Evolutionary conservation across 2,888 invertebrate genomes (phyloP).

Genomic region (Cantharis rustica): DNA sequence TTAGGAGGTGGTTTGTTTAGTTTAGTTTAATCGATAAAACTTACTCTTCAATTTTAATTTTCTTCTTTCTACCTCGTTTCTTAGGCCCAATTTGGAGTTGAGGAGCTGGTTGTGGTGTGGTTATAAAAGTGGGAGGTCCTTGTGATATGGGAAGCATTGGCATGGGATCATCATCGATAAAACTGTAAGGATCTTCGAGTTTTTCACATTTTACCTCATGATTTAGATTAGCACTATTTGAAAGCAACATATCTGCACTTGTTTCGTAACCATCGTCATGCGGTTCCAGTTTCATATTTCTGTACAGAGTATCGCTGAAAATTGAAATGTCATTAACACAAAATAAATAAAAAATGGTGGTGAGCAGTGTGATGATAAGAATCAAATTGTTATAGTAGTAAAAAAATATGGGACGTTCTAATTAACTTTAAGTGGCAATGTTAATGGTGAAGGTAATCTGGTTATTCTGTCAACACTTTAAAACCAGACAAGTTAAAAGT

Average conservation of each 20-base stretch:
- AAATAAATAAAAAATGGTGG: neutral
- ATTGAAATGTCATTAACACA: neutral
- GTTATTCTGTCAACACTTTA: constrained; percentile 34
- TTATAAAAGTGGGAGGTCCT: constrained; percentile 53
- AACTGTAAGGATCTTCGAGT: constrained; percentile 80
- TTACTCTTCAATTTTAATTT: constrained; percentile 68
- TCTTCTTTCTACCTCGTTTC: constrained; percentile 87
- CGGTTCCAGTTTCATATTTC: constrained; percentile 65
- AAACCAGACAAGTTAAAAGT: constrained; percentile 28
- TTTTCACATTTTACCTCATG: constrained; percentile 56
- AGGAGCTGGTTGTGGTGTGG: constrained; percentile 45
- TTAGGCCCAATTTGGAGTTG: constrained; percentile 66
- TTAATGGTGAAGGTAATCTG: constrained; percentile 42
- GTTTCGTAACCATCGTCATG: constrained; percentile 92
- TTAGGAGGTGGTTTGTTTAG: neutral
- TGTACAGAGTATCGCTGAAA: constrained; percentile 28
- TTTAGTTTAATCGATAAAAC: constrained; percentile 27
- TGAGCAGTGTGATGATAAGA: neutral
- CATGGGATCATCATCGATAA: constrained; percentile 78
- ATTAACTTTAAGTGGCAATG: constrained; percentile 43
- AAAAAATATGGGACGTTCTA: constrained; percentile 41
- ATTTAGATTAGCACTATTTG: constrained; percentile 52
- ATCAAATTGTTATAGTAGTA: neutral
- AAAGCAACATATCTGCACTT: constrained; percentile 66
- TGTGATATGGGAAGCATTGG: constrained; percentile 53